Conservation (phyloP, 2,113 vertebrate genomes). For the Lophochroa leadbeateri region DNA sequence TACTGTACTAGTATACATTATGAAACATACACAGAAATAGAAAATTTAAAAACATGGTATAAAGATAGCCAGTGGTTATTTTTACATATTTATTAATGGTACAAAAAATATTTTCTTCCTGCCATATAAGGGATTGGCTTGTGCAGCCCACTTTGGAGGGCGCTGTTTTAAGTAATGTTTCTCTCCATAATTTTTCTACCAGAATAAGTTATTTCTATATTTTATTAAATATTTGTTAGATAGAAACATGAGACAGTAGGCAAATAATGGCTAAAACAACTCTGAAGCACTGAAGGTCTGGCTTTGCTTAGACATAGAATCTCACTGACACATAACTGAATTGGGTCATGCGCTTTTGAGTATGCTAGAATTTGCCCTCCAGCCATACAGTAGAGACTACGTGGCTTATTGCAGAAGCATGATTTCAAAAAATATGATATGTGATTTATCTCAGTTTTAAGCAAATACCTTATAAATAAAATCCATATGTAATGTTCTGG, state of each 20-base stretch:
- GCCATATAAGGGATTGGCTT: neutral
- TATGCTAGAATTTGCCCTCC: neutral
- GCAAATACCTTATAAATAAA: neutral
- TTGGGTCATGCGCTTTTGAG: neutral
- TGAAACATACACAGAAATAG: neutral
- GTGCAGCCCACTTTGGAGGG: neutral
- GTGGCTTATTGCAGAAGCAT: neutral
- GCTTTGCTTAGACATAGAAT: neutral
- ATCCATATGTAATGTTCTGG: neutral
- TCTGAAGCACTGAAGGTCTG: neutral
- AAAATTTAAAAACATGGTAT: neutral
- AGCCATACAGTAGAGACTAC: fast-evolving
- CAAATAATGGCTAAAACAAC: neutral
- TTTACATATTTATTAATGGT: neutral
- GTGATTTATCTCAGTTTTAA: neutral
- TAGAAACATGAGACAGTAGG: neutral
- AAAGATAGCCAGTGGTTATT: neutral
- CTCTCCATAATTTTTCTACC: neutral
- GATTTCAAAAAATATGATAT: neutral
- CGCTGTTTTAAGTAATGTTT: neutral
- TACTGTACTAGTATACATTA: neutral
- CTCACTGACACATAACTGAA: neutral
- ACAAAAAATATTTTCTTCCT: neutral
- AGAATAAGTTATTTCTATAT: neutral
- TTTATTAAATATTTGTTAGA: neutral